Evolutionary conservation across 2,888 invertebrate genomes (phyloP).

Genomic region (Gymnoscelis rufifasciata): DNA sequence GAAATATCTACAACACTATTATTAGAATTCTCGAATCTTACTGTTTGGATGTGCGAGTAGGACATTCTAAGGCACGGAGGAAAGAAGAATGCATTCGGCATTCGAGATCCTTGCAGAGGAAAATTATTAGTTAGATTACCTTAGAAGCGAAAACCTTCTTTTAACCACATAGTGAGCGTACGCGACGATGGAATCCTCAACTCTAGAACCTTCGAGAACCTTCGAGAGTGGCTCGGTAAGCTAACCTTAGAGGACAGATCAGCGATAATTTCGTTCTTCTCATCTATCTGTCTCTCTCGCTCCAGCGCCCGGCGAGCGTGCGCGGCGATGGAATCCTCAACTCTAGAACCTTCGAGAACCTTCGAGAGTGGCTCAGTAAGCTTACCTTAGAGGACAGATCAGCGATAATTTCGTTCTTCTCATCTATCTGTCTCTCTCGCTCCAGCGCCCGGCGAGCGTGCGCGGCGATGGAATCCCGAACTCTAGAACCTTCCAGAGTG

Average conservation of each 20-base stretch:
- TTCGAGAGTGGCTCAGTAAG: neutral
- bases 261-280: conserved; percentile 87
- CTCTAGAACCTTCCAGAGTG: conserved; percentile 85
- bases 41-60: too few relatives aligned
- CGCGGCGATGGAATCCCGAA: conserved; percentile 87
- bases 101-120: too few relatives aligned
- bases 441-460: conserved; percentile 87
- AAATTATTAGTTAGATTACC: too few relatives aligned
- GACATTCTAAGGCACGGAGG: too few relatives aligned
- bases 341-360: conserved; percentile 79
- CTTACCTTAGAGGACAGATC: conserved; percentile 89
- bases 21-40: too few relatives aligned
- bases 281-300: conserved; percentile 88
- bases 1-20: too few relatives aligned
- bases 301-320: conserved; percentile 86
- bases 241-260: conserved; percentile 88
- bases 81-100: too few relatives aligned
- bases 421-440: conserved; percentile 88
- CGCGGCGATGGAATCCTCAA: conserved; percentile 76
- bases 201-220: neutral
- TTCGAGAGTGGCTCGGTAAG: too few relatives aligned
- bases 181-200: neutral
- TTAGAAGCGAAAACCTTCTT: conserved; percentile 87
- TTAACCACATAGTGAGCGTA: conserved; percentile 78
- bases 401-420: conserved; percentile 87